phyloP scores from a whole-genome alignment of 2,888 invertebrate species.

The Apamea epomidion region DNA sequence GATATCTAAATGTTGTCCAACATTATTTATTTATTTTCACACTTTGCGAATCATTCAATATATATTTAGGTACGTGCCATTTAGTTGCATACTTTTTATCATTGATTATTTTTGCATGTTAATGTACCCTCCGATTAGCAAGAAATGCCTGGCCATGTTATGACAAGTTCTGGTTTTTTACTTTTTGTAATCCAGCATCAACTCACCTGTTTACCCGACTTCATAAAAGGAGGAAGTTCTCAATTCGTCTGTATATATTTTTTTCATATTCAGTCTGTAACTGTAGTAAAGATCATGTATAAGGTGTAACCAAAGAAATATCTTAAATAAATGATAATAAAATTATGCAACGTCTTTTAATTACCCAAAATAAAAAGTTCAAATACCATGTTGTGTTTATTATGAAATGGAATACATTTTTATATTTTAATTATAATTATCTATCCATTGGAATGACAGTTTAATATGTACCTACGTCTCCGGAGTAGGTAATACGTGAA shows the following conservation, averaged over 20 bases:
- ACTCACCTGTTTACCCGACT: slow-evolving; percentile 2
- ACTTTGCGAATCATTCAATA: slow-evolving; percentile 10
- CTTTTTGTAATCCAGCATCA: slow-evolving; percentile 37
- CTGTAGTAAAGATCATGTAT: slow-evolving; percentile 60
- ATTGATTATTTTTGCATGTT: background rate
- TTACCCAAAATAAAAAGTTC: background rate
- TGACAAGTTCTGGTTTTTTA: slow-evolving; percentile 23
- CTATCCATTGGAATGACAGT: background rate
- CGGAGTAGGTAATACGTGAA: background rate
- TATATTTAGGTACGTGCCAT: slow-evolving; percentile 7
- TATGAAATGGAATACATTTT: background rate
- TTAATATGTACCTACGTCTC: background rate
- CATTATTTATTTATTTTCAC: slow-evolving; percentile 3
- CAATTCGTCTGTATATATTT: slow-evolving; percentile 25
- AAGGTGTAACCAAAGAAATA: slow-evolving; percentile 67
- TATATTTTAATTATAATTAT: background rate
- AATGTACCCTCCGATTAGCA: slow-evolving; percentile 10
- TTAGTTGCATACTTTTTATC: slow-evolving; percentile 1
- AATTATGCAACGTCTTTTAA: slow-evolving; percentile 29
- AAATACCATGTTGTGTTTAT: background rate
- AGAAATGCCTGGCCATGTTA: slow-evolving; percentile 10
- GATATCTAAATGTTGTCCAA: slow-evolving; percentile 28
- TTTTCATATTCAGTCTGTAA: slow-evolving; percentile 44
- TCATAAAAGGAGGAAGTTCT: slow-evolving; percentile 12
- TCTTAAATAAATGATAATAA: slow-evolving; percentile 64